Base-by-base conservation (phyloP, 2,113 vertebrate species). In the Tychaedon coryphoeus region DNA sequence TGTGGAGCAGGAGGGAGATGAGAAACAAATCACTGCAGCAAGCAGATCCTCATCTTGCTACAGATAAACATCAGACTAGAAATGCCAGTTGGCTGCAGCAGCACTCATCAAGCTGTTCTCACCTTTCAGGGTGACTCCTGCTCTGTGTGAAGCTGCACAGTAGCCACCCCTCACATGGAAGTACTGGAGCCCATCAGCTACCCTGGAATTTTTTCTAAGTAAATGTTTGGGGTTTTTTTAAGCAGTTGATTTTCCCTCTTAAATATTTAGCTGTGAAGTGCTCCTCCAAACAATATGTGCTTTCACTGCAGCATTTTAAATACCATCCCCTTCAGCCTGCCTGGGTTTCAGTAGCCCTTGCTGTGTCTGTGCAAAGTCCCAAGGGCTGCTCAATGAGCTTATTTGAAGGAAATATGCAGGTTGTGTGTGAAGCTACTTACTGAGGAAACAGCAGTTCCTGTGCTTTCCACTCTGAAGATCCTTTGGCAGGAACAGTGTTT, bases 401-500 rank as follows among this genome's bases (percentile, higher is more conserved):
- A 25, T 20, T 19, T 67, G 88, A 93, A 80, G 75, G 78, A 84
- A 88, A 78, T 13, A 58, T 34, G 38, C 47, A 38, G 72, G 47
- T 60, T 31, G 13, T 34, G 33, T 67, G 40, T 47, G 29, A 83
- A 74, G 88, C 7, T 86, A 98, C 98, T 98, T 95, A 99, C 99
- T 97, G 91, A 99, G 97, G 93, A 97, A 98, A 24, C 98, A 98
- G 71, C 98, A 98, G 80, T 86, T 97, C 78, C 93, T 83, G 34
- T 64, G 60, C 92, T 97, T 98, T 95, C 97, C 97, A 60, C 36
- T 97, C 86, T 83, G 72, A 51, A 86, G 87, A 90, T 97, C 97
- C 73, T 90, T 97, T 19, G 98, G 97, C 69, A 98, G 89, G 71
- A 98, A 80, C 66, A 99, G 22, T 23, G 95, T 91, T 92, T 98